Evolutionary conservation across 2,888 invertebrate species (phyloP).

Genomic region (Platycheirus rosarum): DNA sequence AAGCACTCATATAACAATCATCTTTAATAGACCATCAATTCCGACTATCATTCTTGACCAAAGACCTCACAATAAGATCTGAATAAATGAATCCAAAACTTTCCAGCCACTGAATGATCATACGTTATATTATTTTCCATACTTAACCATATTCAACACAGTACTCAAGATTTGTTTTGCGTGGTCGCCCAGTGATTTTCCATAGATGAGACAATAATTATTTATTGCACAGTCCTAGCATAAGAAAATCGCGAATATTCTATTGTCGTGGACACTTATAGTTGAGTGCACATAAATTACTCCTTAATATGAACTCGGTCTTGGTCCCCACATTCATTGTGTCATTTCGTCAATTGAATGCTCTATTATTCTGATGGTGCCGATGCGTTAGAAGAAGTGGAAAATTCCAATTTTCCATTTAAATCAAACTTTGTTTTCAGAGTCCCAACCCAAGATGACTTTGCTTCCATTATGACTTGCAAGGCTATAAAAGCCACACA

Average conservation of each 20-base stretch:
- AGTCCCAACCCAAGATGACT: too few relatives aligned
- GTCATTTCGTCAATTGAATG: constrained; percentile 7
- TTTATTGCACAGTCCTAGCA: not conserved
- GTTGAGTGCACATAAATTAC: not conserved
- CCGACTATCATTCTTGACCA: not conserved
- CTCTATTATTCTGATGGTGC: constrained; percentile 4
- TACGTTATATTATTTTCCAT: constrained; percentile 29
- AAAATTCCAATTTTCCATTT: constrained; percentile 8
- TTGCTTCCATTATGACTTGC: too few relatives aligned
- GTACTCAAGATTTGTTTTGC: not conserved
- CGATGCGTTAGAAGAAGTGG: constrained; percentile 16
- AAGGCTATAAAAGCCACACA: too few relatives aligned
- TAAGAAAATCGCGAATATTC: not conserved
- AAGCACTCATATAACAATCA: not conserved
- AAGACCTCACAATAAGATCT: constrained; percentile 1
- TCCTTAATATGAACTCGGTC: not conserved
- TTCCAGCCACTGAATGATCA: constrained; percentile 24
- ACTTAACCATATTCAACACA: constrained; percentile 29
- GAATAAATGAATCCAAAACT: constrained; percentile 28
- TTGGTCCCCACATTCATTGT: constrained; percentile 7
- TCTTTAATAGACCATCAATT: not conserved
- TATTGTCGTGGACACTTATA: not conserved
- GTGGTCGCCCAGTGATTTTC: constrained; percentile 22
- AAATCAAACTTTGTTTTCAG: not conserved
- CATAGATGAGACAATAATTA: constrained; percentile 17